Base-by-base conservation (phyloP, 2,888 invertebrate species). In the Heteropelma amictum region DNA sequence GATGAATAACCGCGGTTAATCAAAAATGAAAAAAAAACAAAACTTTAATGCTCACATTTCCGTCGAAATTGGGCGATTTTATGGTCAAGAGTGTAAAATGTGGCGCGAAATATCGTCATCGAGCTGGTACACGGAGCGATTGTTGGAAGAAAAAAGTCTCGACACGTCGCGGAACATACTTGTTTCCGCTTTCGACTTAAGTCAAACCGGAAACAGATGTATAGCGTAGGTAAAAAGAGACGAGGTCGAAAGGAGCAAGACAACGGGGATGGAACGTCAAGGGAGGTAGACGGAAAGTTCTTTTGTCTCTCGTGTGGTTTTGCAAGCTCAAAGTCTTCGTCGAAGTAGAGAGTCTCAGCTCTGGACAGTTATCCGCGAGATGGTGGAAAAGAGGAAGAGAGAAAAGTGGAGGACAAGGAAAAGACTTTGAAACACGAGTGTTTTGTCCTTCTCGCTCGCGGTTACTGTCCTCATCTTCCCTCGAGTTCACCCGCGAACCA, bases 381-480 rank as follows among this genome's bases (percentile, higher is more conserved):
- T n/a, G 19, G 33, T 21, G 54, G 28, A 23, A 28, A 30, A 35
- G 56, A 23, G 47, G n/a, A 14, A 40, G 56, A 7, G 33, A 17
- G n/a, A 19, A 12, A 12, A 21, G 35, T 19, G 14, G 77, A 30
- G 14, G 38, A 19, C 28, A 10, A 42, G 17, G 42, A 38, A 26
- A 42, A 49, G 49, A 61, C 67, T 26, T 61, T 33, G 23, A 67
- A 67, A 58, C 56, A 65, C 26, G 65, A 19, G 42, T 28, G 63
- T 63, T 61, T 63, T 67, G 35, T 51, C 64, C 35, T 56, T 28
- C 64, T 60, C 42, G 51, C 26, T 53, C 63, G 40, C 49, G 47
- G 45, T 67, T 67, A 63, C 70, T 53, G 58, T 67, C 58, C 77
- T 77, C 74, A 54, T 58, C 56, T 68, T 74, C 63, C 28, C 35